These are phyloP conservation scores for Bos indicus DNA, from an alignment of 2,113 vertebrate species.

Conservation along the genomic window DNA sequence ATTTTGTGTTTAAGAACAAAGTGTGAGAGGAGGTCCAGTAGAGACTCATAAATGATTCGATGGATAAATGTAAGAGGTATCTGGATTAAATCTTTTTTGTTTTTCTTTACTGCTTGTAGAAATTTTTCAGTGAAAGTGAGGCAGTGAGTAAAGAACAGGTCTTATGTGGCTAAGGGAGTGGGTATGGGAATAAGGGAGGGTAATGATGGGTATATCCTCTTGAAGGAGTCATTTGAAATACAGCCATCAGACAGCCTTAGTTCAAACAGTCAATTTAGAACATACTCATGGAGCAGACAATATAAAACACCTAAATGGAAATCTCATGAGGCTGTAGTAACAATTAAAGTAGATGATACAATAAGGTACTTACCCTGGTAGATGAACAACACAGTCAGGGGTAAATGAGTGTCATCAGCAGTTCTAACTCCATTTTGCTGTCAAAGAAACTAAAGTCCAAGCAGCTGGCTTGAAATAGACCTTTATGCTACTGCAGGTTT, in stretches of 20 bases:
- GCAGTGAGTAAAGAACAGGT: background rate
- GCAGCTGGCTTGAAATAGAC: background rate
- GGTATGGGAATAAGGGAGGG: background rate
- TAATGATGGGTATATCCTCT: background rate
- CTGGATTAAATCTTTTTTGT: background rate
- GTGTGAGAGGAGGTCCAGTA: background rate
- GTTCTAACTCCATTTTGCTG: background rate
- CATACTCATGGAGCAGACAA: background rate
- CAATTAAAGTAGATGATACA: background rate
- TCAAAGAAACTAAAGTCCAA: background rate
- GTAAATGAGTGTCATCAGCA: background rate
- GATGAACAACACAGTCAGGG: background rate
- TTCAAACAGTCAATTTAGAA: background rate
- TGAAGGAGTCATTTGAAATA: background rate
- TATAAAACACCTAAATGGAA: background rate
- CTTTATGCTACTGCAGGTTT: background rate
- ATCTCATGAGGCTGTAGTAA: background rate
- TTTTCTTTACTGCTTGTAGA: background rate
- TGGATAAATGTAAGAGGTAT: background rate
- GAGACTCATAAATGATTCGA: background rate
- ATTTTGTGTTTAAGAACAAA: background rate
- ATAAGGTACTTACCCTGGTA: background rate
- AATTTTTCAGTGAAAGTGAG: background rate
- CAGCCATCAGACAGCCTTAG: background rate
- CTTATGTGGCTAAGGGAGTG: background rate